Evolutionary conservation across 1,140 invertebrate species (phyloP).

Genomic region (Ladona fulva): DNA sequence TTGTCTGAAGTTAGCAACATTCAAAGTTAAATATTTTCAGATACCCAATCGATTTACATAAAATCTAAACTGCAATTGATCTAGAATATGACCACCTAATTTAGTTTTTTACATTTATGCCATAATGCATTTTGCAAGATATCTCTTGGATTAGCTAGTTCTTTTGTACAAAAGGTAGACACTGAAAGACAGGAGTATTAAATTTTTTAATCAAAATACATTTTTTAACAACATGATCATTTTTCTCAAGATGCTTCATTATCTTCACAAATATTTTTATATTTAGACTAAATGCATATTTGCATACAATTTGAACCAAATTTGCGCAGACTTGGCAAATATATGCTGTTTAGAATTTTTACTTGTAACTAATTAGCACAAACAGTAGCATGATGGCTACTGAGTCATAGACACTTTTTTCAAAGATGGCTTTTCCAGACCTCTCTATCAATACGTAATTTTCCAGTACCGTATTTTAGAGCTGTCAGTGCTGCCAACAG

Average conservation of each 20-base stretch:
- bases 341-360: slow-evolving; percentile 8
- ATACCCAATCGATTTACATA: background rate
- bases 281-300: background rate
- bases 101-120: background rate
- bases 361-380: background rate
- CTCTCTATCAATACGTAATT: background rate
- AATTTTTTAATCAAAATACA: slow-evolving; percentile 1
- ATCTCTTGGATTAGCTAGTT: slow-evolving; percentile 2
- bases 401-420: background rate
- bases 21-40: background rate
- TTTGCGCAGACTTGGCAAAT: background rate
- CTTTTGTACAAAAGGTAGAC: background rate
- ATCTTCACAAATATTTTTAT: slow-evolving; percentile 7
- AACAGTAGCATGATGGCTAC: background rate
- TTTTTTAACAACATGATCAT: slow-evolving; percentile 3
- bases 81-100: background rate
- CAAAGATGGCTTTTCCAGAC: slow-evolving; percentile 4
- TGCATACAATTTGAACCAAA: background rate
- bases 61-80: background rate
- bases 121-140: background rate
- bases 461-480: background rate
- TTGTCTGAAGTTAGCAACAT: background rate
- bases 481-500: background rate
- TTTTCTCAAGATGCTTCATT: background rate
- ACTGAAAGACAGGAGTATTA: background rate